phyloP scores from a whole-genome alignment of 2,888 invertebrate genomes.

The Cantharis rufa region DNA sequence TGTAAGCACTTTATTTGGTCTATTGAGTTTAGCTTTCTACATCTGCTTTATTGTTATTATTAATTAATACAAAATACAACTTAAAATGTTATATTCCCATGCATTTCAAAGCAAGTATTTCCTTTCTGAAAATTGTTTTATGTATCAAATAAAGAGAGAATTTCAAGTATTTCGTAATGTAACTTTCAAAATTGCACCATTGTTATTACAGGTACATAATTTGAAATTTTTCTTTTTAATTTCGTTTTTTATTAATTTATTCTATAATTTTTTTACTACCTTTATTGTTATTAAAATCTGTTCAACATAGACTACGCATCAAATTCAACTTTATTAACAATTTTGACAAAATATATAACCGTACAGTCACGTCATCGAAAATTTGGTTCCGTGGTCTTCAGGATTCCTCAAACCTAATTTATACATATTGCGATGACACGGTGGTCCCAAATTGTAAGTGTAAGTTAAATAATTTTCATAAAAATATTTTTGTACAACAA shows the following conservation, averaged over 20 bases:
- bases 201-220: neutral
- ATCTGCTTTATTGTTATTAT: neutral
- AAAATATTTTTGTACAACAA: no score
- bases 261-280: neutral
- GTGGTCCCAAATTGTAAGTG: no score
- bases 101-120: neutral
- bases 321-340: no score
- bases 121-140: neutral
- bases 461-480: no score
- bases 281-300: neutral
- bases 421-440: no score
- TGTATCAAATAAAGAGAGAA: neutral
- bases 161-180: neutral
- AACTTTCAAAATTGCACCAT: neutral
- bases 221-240: neutral
- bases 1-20: neutral
- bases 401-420: no score
- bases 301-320: no score
- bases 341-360: no score
- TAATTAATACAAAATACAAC: neutral
- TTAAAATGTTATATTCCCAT: neutral
- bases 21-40: neutral
- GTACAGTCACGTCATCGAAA: no score
- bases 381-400: no score
- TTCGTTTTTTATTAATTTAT: neutral